Evolutionary conservation across 1,140 invertebrate genomes (phyloP).

Genomic region (Aphis gossypii): DNA sequence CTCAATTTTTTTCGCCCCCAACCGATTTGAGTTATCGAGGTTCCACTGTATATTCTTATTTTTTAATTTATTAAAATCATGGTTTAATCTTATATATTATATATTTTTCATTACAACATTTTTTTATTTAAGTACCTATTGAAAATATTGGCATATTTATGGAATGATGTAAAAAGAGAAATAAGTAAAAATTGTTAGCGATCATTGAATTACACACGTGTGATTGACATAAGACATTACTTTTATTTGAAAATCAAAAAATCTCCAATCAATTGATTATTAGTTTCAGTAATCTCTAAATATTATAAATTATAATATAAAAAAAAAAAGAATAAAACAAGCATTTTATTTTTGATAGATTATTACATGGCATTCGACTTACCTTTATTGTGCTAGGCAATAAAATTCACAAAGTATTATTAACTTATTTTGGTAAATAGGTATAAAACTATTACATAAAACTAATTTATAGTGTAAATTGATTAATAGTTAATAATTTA

Average conservation of each 20-base stretch:
- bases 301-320: background rate
- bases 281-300: background rate
- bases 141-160: background rate
- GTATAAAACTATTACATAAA: background rate
- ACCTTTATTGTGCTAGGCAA: background rate
- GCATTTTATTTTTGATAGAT: background rate
- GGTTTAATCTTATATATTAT: background rate
- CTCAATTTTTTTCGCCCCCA: no score
- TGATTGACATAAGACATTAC: background rate
- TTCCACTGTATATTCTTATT: background rate
- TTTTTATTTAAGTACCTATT: background rate
- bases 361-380: background rate
- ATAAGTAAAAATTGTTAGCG: background rate
- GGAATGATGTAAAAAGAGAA: no score
- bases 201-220: background rate
- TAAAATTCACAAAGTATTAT: background rate
- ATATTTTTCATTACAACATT: background rate
- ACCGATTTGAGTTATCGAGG: no score
- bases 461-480: background rate
- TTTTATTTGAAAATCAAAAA: background rate
- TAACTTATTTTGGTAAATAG: background rate
- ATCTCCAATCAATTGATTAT: no score
- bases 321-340: background rate
- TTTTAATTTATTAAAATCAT: background rate
- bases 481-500: no score